Percentiles rank a stretch among this genome's conserved stretches.
These are phyloP conservation scores for Oryctolagus cuniculus DNA, from an alignment of 2,113 vertebrate genomes.

Conservation along the genomic window DNA sequence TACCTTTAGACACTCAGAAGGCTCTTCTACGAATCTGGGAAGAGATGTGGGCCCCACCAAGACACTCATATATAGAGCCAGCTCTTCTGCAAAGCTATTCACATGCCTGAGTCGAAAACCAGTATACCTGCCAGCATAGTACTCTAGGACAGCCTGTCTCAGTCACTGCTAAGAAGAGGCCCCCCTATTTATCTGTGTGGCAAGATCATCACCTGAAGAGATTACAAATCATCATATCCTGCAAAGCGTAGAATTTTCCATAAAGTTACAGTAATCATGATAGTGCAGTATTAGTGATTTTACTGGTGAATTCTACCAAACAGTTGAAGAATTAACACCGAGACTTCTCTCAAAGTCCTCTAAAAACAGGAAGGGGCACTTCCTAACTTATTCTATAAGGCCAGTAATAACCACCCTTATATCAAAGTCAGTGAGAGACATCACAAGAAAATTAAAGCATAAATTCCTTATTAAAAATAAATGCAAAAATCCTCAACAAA, in stretches of 20 bases:
- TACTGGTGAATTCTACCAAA: background rate
- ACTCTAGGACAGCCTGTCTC: background rate
- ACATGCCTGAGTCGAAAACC: background rate
- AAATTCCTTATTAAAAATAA: background rate
- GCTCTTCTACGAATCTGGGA: background rate
- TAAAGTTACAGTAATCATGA: no score
- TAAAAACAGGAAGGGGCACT: background rate
- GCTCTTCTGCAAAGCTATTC: background rate
- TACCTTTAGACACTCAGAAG: background rate
- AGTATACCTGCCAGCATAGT: background rate
- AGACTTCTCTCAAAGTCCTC: background rate
- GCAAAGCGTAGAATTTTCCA: background rate
- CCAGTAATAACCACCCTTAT: background rate
- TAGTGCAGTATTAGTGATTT: background rate
- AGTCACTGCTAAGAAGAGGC: background rate
- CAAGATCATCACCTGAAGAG: background rate
- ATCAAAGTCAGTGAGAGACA: background rate
- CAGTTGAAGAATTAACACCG: constrained; percentile 15
- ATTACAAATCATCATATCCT: background rate
- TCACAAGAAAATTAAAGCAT: background rate
- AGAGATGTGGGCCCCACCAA: background rate
- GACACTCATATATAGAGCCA: background rate
- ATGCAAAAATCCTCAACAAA: constrained; percentile 4
- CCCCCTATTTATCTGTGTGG: background rate
- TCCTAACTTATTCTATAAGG: background rate